phyloP scores from a whole-genome alignment of 1,140 invertebrate genomes.

The Octopus sinensis region DNA sequence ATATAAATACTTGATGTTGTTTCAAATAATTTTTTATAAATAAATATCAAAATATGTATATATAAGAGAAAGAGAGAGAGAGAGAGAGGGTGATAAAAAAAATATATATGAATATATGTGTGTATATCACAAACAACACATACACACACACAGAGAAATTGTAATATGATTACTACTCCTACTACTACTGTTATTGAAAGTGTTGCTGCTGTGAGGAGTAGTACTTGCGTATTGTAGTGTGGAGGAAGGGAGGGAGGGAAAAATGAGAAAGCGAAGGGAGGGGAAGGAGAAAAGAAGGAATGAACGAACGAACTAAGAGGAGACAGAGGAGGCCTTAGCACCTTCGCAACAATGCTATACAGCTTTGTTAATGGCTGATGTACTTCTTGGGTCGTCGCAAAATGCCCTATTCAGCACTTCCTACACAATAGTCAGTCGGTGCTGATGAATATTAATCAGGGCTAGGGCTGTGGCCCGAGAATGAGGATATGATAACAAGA shows the following conservation, averaged over 20 bases:
- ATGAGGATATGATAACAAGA: slow-evolving; percentile 8
- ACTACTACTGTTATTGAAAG: background rate
- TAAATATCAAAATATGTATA: no score
- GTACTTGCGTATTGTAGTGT: no score
- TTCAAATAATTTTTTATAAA: no score
- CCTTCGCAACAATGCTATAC: slow-evolving; percentile 8
- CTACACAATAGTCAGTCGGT: slow-evolving; percentile 14
- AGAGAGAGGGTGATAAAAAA: no score
- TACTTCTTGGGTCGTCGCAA: slow-evolving; percentile 12
- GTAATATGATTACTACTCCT: background rate
- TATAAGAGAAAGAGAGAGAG: no score
- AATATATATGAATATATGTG: no score
- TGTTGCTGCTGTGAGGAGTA: no score
- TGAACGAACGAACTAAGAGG: background rate
- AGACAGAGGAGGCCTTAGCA: background rate
- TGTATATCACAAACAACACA: background rate
- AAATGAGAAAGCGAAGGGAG: background rate
- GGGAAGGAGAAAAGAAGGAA: background rate
- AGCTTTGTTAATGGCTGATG: slow-evolving; percentile 17
- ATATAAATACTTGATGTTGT: no score
- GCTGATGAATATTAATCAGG: slow-evolving; percentile 10
- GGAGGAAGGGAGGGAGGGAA: background rate
- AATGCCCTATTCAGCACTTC: slow-evolving; percentile 18
- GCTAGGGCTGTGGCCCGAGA: background rate
- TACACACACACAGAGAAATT: background rate